phyloP scores from a whole-genome alignment of 2,888 invertebrate species.

The Cerastis rubricosa region DNA sequence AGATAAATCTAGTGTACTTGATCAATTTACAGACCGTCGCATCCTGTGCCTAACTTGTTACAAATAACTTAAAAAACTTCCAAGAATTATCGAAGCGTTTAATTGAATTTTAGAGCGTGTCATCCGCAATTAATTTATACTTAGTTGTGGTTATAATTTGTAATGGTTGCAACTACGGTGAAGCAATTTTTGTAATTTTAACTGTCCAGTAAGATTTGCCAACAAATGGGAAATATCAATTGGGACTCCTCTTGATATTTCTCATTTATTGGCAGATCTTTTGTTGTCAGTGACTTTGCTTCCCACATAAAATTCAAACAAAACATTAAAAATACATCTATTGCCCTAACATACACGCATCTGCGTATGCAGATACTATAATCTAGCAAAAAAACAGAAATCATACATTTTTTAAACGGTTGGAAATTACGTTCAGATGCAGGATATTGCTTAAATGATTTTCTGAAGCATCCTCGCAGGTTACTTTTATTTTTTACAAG shows the following conservation, averaged over 20 bases:
- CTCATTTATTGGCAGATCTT: not conserved
- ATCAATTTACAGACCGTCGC: slow-evolving; percentile 54
- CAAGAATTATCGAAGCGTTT: not conserved
- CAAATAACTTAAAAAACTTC: slow-evolving; percentile 26
- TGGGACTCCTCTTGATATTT: not conserved
- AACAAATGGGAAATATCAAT: too few species aligned
- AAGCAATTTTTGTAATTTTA: not conserved
- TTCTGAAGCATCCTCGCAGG: slow-evolving; percentile 36
- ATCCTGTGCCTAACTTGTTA: slow-evolving; percentile 27
- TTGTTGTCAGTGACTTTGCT: not conserved
- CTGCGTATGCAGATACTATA: slow-evolving; percentile 4
- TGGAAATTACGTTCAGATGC: slow-evolving; percentile 11
- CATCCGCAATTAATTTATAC: slow-evolving; percentile 8
- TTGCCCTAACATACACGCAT: not conserved
- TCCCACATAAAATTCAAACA: slow-evolving; percentile 34
- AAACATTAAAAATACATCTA: slow-evolving; percentile 7
- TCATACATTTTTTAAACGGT: slow-evolving; percentile 27
- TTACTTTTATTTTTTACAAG: slow-evolving; percentile 44
- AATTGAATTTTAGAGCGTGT: slow-evolving; percentile 29
- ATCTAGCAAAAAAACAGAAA: slow-evolving; percentile 36
- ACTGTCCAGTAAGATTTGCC: not conserved
- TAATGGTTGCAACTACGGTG: not conserved
- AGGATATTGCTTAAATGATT: slow-evolving; percentile 50
- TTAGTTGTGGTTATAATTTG: not conserved
- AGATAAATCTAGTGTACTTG: slow-evolving; percentile 59